phyloP scores from a whole-genome alignment of 2,888 invertebrate species.

The Sesamia inferens region DNA sequence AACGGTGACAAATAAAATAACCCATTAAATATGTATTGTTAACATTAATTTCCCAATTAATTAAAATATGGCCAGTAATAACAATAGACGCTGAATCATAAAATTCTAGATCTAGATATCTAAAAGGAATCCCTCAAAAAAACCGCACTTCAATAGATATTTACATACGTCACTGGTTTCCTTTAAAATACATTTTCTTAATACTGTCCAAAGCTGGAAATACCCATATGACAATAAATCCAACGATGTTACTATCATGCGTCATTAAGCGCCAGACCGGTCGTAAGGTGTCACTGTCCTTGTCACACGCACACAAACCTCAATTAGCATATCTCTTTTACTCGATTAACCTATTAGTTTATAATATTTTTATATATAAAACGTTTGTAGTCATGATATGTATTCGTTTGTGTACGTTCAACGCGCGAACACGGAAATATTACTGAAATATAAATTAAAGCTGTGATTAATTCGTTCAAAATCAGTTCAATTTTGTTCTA shows the following conservation, averaged over 20 bases:
- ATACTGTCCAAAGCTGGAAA: constrained; percentile 32
- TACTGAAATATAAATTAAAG: neutral
- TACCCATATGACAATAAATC: constrained; percentile 23
- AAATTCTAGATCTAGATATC: neutral
- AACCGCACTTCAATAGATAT: neutral
- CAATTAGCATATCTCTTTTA: constrained; percentile 34
- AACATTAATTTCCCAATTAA: neutral
- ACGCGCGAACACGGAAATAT: constrained; percentile 26
- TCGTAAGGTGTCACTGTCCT: constrained; percentile 18
- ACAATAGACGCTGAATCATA: constrained; percentile 15
- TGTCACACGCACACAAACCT: neutral
- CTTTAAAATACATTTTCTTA: constrained; percentile 10
- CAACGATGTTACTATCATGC: constrained; percentile 42
- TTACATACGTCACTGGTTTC: constrained; percentile 38
- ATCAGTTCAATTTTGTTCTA: neutral
- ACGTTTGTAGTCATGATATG: constrained; percentile 26
- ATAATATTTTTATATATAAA: constrained; percentile 50
- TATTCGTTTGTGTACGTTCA: constrained; percentile 47
- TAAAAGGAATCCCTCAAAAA: constrained; percentile 1
- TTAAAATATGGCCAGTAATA: neutral
- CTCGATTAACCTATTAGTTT: constrained; percentile 1
- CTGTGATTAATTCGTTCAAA: constrained; percentile 14
- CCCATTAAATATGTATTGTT: neutral
- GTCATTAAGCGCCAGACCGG: constrained; percentile 20
- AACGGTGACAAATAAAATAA: neutral